Base-by-base conservation (phyloP, 2,113 vertebrate species). In the Notothenia rossii region DNA sequence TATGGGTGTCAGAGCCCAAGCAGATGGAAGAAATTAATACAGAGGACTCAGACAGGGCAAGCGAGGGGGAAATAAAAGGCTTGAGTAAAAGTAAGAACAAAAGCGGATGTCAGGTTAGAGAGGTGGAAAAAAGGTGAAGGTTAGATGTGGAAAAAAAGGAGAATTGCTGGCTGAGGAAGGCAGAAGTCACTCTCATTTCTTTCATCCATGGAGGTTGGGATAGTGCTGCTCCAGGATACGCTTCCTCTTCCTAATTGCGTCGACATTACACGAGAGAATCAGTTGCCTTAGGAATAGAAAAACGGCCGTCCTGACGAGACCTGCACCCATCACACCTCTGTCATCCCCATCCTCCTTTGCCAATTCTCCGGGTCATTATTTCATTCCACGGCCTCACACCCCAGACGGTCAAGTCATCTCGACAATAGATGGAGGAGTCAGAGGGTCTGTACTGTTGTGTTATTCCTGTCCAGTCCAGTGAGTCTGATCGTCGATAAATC, bases 141-240 rank as follows among this genome's bases (percentile, higher is more conserved):
- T 46, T 29, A 51, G 13, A 25, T 54, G n/a, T 49, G 70, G 67
- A 68, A 58, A 74, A 79, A 68, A 51, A 22, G 50, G 17, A 40
- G 51, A 29, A 45, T 3, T 22, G 45, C 48, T 36, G 58, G 11
- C 36, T 18, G 63, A 74, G 22, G 63, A 54, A 43, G 60, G n/a
- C 49, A 48, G 61, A 7, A 15, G 29, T 49, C 69, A 2, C 58
- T 49, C 92, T 95, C 90, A 96, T 96, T 95, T 96, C 95, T 86
- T 93, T 96, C 89, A 98, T 94, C 84, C 93, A 9, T 95, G 0
- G 94, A 92, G 92, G 66, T 93, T 93, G 12, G 95, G 91, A n/a
- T 91, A 94, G 84, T 91, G 48, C 95, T 72, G 25, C 94, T 94
- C 70, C 95, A 92, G 66, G 74, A 97, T 95, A n/a, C 94, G 91